Percentiles rank a stretch among this genome's conserved stretches.
Conservation (phyloP, 2,113 vertebrate genomes). For the Pithys albifrons region DNA sequence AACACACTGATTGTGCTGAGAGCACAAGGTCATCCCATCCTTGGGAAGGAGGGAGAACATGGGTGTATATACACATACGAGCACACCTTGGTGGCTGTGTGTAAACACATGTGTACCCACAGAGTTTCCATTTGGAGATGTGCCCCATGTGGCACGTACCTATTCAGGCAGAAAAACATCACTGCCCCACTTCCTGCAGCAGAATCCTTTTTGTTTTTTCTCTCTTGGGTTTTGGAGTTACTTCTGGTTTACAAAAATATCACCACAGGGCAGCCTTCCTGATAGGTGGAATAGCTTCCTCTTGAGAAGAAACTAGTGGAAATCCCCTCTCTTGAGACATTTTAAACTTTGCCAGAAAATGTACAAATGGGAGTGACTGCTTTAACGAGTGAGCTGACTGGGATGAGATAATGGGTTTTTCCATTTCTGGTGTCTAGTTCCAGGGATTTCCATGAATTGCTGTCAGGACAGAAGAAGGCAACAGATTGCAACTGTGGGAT, state of each 20-base stretch:
- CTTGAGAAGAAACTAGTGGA: slow-evolving; percentile 42
- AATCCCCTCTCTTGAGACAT: slow-evolving; percentile 57
- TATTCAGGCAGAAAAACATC: background rate
- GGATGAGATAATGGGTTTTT: slow-evolving; percentile 68
- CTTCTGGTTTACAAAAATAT: slow-evolving; percentile 56
- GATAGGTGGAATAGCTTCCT: slow-evolving; percentile 60
- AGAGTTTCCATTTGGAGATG: background rate
- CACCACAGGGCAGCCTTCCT: slow-evolving; percentile 3
- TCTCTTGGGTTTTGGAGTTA: background rate
- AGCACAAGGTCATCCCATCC: slow-evolving; percentile 5
- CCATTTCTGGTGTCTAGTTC: slow-evolving; percentile 59
- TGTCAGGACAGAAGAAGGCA: slow-evolving; percentile 43
- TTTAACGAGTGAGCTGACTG: slow-evolving; percentile 34
- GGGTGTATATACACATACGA: background rate
- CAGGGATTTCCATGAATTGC: slow-evolving; percentile 64
- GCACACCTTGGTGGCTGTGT: background rate
- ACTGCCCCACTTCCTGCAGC: background rate
- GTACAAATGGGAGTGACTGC: slow-evolving; percentile 13
- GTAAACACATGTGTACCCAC: background rate
- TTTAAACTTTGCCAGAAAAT: slow-evolving; percentile 48
- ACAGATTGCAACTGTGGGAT: slow-evolving; percentile 60
- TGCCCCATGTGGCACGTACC: background rate
- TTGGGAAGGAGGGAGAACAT: background rate
- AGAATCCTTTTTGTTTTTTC: background rate
- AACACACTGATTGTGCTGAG: background rate